These are phyloP conservation scores for Fratercula arctica DNA, from an alignment of 2,797 vertebrate genomes.

Conservation along the genomic window DNA sequence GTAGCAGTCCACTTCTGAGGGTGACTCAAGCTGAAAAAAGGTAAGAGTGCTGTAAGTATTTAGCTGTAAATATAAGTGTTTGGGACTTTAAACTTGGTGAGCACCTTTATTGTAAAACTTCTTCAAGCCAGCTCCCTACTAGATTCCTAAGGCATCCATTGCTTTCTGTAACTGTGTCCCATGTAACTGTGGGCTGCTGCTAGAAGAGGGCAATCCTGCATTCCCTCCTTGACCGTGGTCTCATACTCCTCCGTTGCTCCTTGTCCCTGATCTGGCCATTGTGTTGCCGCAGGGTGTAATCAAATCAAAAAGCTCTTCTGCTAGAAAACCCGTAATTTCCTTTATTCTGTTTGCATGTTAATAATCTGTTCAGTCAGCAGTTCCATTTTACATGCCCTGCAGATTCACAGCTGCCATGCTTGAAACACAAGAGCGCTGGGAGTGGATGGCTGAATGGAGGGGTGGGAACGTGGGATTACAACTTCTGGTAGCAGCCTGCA, in stretches of 20 bases:
- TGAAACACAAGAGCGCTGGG: neutral
- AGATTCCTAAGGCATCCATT: neutral
- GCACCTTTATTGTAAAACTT: neutral
- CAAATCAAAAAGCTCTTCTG: neutral
- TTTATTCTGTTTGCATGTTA: neutral
- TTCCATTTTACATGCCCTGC: neutral
- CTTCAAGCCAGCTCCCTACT: neutral
- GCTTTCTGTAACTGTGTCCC: neutral
- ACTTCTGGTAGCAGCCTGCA: neutral
- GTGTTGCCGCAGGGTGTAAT: neutral
- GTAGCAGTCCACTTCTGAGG: constrained; percentile 75
- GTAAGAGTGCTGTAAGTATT: neutral
- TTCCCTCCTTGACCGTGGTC: neutral
- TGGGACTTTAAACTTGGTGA: neutral
- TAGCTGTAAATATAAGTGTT: neutral
- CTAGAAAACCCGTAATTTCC: neutral
- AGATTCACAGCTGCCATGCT: neutral
- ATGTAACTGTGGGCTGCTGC: neutral
- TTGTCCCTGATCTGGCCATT: neutral
- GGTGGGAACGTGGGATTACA: neutral
- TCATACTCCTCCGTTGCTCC: neutral
- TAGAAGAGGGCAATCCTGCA: neutral
- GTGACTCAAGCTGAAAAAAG: constrained; percentile 65
- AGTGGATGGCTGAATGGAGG: neutral
- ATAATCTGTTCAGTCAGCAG: neutral